These are phyloP conservation scores for Saccopteryx bilineata DNA, from an alignment of 2,113 vertebrate species.

Conservation along the genomic window DNA sequence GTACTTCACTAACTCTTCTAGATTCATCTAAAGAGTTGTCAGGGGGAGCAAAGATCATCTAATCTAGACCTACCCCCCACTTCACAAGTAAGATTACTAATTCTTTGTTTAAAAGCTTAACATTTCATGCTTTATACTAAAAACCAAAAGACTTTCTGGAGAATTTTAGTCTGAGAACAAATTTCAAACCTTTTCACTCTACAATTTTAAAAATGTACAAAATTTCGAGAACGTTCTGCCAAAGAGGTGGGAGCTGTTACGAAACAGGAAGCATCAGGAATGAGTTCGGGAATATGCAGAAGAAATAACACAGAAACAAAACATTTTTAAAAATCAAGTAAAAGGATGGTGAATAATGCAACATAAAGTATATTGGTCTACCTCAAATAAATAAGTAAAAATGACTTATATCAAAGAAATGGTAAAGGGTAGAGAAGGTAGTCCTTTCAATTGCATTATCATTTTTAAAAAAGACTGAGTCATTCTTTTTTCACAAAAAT, in stretches of 20 bases:
- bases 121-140: slow-evolving; percentile 44
- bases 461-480: slow-evolving; percentile 20
- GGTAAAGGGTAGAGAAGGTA: background rate
- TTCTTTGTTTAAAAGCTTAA: slow-evolving; percentile 39
- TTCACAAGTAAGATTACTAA: background rate
- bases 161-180: slow-evolving; percentile 43
- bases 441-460: background rate
- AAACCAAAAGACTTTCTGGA: background rate
- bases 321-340: slow-evolving; percentile 9
- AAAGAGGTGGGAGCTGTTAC: background rate
- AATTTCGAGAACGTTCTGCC: background rate
- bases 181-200: slow-evolving; percentile 35
- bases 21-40: background rate
- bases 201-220: slow-evolving; percentile 57
- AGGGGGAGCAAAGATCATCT: background rate
- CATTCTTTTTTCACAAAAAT: background rate
- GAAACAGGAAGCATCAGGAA: slow-evolving; percentile 3
- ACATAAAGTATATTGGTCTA: background rate
- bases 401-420: slow-evolving; percentile 16
- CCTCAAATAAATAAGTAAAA: slow-evolving; percentile 51
- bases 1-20: slow-evolving; percentile 2
- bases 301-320: slow-evolving; percentile 28
- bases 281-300: background rate
- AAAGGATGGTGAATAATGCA: slow-evolving; percentile 8
- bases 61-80: background rate